Base-by-base conservation (phyloP, 2,888 invertebrate genomes). In the Luffia ferchaultella region DNA sequence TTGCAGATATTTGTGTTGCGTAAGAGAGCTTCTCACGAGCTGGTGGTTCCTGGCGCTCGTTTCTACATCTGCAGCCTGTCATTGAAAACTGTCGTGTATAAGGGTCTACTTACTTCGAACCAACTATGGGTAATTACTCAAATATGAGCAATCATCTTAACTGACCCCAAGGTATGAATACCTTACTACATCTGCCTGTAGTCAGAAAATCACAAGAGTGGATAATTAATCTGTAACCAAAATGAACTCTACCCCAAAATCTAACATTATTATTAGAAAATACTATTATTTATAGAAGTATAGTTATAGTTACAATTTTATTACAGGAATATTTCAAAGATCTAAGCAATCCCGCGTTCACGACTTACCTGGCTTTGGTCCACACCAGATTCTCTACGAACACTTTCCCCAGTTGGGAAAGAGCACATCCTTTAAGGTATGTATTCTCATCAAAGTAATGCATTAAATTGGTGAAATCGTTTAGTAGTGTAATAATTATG, bases 381-480 rank as follows among this genome's bases (percentile, higher is more conserved):
- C 99, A 99, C 76, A 98, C 98, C 42, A 88, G 99, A 58, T 99
- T 99, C 86, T 98, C 98, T 15, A 99, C 99, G 57, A 99, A 99
- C 79, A 99, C 99, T 19, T 99, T 99, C 73, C 99, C 99, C 46
- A 97, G 96, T 69, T 99, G 99, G 99, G 98, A 98, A 77, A 87
- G 98, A 62, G 98, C 99, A 16, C 98, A 99, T 85, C 99, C 99
- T 15, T 86, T 98, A 64, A 91, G 98, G 93, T 94, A 71, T 68
- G 67, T 18, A n/a, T n/a, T n/a, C n/a, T n/a, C n/a, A n/a, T n/a
- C n/a, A n/a, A n/a, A n/a, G n/a, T n/a, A n/a, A n/a, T n/a, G n/a
- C n/a, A n/a, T n/a, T n/a, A n/a, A n/a, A n/a, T n/a, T n/a, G n/a
- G n/a, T n/a, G n/a, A n/a, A n/a, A n/a, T n/a, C n/a, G n/a, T n/a